Evolutionary conservation across 2,888 invertebrate genomes (phyloP), one percentile per base, ranked within the genome.

Genomic region (Drosophila mercatorum): DNA sequence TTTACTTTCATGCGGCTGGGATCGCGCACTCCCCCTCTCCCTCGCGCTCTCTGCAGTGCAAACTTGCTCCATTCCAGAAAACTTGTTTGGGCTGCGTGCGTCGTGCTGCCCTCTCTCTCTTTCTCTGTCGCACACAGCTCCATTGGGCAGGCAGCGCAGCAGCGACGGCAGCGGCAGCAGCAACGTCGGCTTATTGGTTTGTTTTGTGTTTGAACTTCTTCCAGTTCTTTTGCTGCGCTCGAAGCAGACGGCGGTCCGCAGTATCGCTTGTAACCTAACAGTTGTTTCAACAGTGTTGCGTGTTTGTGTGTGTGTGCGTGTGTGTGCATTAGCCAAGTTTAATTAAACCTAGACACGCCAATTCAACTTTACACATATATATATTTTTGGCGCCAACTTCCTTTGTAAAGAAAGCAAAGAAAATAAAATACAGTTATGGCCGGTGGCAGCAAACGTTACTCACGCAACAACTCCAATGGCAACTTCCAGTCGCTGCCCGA

Each of bases 161-260:
- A n/a, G 22, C 44, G 2, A 8, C 14, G 14, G 1, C 52, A 38
- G 14, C 14, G 14, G 1, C 52, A 38, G 53, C 26, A 7, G 17
- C 11, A 46, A 58, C 43, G 58, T 51, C 66, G 79, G 81, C 88
- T 83, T 78, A 78, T 82, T 79, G 88, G 78, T 83, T 85, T 79
- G 72, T 76, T 87, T 79, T 71, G 75, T 75, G 78, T 83, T 81
- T 74, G 80, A 87, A 87, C 83, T 82, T 87, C 83, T 81, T 87
- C 80, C 82, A 88, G 86, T 85, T 85, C 84, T 85, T 84, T 84
- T 81, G 64, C 88, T 81, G 76, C 85, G 77, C 91, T 92, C 86
- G 90, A 83, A 90, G 90, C 88, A 87, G 87, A 88, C 91, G 91
- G 89, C 91, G 91, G 90, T 92, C 91, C 83, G 92, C 92, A 88